A percentile compares a stretch with the other conserved stretches of the same genome.
Conservation (phyloP, 2,113 vertebrate species). For the Catharus minimus region DNA sequence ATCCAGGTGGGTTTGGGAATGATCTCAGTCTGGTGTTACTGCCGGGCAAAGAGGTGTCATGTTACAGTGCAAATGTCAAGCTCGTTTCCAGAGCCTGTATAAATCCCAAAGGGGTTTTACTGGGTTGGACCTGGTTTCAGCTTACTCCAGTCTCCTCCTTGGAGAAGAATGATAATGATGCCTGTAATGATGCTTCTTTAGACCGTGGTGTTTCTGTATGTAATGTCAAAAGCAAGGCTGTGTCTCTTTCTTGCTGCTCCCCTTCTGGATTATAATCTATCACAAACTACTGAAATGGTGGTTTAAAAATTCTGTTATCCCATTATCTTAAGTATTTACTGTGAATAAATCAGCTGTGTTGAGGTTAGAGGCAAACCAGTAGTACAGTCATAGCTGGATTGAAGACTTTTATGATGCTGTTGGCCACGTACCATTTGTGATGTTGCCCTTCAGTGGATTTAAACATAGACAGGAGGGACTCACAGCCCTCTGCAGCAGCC, state of each 20-base stretch:
- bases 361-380: neutral
- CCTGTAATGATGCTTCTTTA: neutral
- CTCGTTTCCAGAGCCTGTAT: neutral
- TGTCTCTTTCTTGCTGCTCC: neutral
- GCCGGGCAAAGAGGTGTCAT: neutral
- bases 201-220: neutral
- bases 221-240: neutral
- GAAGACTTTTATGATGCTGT: neutral
- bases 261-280: neutral
- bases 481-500: neutral
- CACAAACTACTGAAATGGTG: neutral
- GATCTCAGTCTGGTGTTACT: neutral
- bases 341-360: neutral
- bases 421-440: neutral
- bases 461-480: neutral
- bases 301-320: neutral
- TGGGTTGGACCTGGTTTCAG: neutral
- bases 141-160: neutral
- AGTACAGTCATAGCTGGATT: neutral
- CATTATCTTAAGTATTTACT: neutral
- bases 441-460: neutral
- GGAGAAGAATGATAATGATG: neutral
- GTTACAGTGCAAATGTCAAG: neutral
- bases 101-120: neutral
- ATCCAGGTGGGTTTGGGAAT: accelerated